Evolutionary conservation across 2,113 vertebrate species (phyloP), one percentile per base, ranked within the genome.

Genomic region (Aldabrachelys gigantea): DNA sequence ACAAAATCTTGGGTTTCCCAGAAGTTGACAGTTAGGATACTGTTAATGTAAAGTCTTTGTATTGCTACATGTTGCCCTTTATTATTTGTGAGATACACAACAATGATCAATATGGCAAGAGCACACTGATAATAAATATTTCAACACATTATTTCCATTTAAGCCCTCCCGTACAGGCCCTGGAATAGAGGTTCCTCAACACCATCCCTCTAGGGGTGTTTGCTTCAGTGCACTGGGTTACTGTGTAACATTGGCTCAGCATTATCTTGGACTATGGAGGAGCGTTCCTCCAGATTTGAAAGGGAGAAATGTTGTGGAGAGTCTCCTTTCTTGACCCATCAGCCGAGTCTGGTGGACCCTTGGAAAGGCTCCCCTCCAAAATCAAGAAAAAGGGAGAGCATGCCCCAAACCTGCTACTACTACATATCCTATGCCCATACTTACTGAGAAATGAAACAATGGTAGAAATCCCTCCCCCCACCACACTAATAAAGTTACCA

Each of bases 201-300:
- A n/a, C 19, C 35, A 72, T 72, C n/a, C 19, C 65, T 38, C 65
- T 4, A 72, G 29, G 6, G n/a, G 19, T 38, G 21, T 38, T 38
- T 76, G 2, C 2, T 59, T 84, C 59, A 53, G 38, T 38, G 16
- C 9, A 82, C 21, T 86, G 5, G n/a, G 2, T 82, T 10, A 80
- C 11, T 87, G 31, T 52, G 41, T 47, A 44, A 75, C 35, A 53
- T 11, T 47, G 44, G 65, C 14, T 80, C 6, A 21, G 5, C 4
- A 27, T 41, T 49, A 13, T 41, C 88, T 80, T n/a, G 57, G 2
- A 11, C 78, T 8, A 35, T 79, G 29, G 88, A 50, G 84, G 17
- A 53, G 82, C 19, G 0, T 0, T 41, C 2, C 54, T 56, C 44
- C 84, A 87, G 27, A 24, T 59, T 21, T 53, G 29, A 8, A 47